Evolutionary conservation across 2,113 vertebrate genomes (phyloP), one percentile per base, ranked within the genome.

Genomic region (Amphiprion ocellaris): DNA sequence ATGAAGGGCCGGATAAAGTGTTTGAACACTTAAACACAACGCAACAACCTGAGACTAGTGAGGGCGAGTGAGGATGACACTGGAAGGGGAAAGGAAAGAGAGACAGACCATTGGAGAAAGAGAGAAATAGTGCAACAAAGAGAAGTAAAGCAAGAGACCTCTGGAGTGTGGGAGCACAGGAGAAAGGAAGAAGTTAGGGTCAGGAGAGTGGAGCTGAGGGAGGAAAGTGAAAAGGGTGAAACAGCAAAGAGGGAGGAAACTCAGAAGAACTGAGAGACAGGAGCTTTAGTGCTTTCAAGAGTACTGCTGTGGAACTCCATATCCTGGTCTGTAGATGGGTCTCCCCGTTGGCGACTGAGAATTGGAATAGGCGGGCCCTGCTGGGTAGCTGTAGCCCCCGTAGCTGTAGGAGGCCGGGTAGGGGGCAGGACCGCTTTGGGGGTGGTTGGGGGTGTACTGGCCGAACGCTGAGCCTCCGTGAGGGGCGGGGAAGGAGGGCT

Each of bases 221-320:
- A 15, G n/a, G 26, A 60, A 52, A 12, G 71, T 61, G 4, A 58
- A 55, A 50, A 47, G n/a, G 49, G 49, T 21, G 62, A 69, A 44
- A 61, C 30, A 56, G 55, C n/a, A 37, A 73, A 47, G 56, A 21
- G 53, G 68, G 58, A 39, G 65, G 69, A 77, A 33, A 49, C 10
- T 5, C 30, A 66, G 60, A 64, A 49, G 74, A 70, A 46, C 6
- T 12, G 19, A 74, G 65, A 60, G 9, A 14, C 16, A 58, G 54
- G 66, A 55, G 62, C 50, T 79, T 67, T 23, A 37, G 74, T 64
- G 69, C 79, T 83, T 88, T 94, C 93, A 95, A 83, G 94, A 95
- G 83, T 93, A 95, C 17, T 89, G 92, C 86, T 95, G 94, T 26
- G 95, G 91, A 14, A 95, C 92, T 55, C 95, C 93, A 62, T 94